Base-by-base conservation (phyloP, 2,888 invertebrate genomes). In the Aporophyla nigra region DNA sequence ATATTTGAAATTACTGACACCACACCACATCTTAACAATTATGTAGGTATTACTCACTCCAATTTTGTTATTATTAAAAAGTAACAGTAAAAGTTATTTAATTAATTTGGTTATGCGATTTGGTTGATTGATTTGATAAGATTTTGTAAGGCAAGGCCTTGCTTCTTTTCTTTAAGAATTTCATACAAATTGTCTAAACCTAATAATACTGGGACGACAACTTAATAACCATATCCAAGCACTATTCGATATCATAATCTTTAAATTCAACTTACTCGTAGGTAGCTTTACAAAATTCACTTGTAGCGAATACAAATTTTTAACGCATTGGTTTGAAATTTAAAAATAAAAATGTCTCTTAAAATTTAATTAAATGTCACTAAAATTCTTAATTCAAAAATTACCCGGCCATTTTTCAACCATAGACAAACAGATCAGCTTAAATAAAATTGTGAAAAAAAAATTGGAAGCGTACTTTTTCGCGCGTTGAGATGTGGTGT, bases 401-500 rank as follows among this genome's bases (percentile, higher is more conserved):
- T 16, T 49, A 14, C 19, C 9, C 53, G 27, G 59, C 43, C 14
- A 4, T n/a, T 54, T 72, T 43, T 46, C 9, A 51, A 61, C n/a
- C 66, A 70, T 40, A 71, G 74, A 40, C 59, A 61, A 84, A 74
- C 51, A 21, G 3, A 9, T 27, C 1, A 33, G 7, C 2, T 40
- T 21, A 12, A 58, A 74, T n/a, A 27, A n/a, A 4, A 10, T 33
- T 16, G 27, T 27, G 5, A 27, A 49, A 5, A 4, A 2, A 14
- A 65, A 46, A 33, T 33, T 19, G 21, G 84, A 95, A 95, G 94
- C 93, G 92, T 93, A 89, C 92, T 87, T 93, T 94, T 91, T 94
- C 91, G 91, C 92, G 92, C 81, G 85, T 94, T 90, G 94, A 94
- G 94, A 96, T 95, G 95, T 95, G 95, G 95, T 96, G 95, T 93